Conservation (phyloP, 2,888 invertebrate genomes). For the Andrena camellia region DNA sequence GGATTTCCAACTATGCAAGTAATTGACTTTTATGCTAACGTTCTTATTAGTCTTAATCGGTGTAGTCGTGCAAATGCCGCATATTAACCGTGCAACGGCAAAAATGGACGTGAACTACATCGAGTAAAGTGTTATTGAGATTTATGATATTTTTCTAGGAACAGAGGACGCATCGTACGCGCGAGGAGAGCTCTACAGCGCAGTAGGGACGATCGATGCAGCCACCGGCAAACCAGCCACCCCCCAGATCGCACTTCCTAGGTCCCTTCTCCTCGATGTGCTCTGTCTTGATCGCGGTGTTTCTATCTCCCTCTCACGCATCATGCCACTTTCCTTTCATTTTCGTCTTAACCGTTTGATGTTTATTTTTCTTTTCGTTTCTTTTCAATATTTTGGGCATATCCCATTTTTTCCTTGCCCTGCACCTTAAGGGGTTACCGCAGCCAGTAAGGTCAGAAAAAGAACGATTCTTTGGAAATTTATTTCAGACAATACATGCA, state of each 20-base stretch:
- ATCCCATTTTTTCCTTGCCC: background rate
- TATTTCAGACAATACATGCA: too few relatives aligned
- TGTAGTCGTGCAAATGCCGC: background rate
- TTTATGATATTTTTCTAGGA: slow-evolving; percentile 66
- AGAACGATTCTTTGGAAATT: too few relatives aligned
- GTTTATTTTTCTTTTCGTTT: slow-evolving; percentile 5
- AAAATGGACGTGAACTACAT: background rate
- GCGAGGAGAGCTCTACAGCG: slow-evolving; percentile 52
- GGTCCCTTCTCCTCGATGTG: slow-evolving; percentile 37
- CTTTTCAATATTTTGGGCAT: background rate
- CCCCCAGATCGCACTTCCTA: slow-evolving; percentile 61
- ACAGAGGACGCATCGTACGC: slow-evolving; percentile 64
- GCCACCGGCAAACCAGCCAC: slow-evolving; percentile 79
- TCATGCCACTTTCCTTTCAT: slow-evolving; percentile 13
- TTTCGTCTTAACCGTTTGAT: slow-evolving; percentile 22
- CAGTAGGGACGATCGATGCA: slow-evolving; percentile 80
- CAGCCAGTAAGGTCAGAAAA: too few relatives aligned
- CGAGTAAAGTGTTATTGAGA: slow-evolving; percentile 54
- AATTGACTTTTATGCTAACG: background rate
- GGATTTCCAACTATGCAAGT: background rate
- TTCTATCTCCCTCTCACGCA: slow-evolving; percentile 1
- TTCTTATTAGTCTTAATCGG: background rate
- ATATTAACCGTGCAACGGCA: background rate
- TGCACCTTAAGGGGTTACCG: background rate
- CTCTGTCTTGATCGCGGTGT: slow-evolving; percentile 4